A percentile compares a stretch with the other conserved stretches of the same genome.
Evolutionary conservation across 2,113 vertebrate genomes (phyloP).

Genomic region (Lophius piscatorius): DNA sequence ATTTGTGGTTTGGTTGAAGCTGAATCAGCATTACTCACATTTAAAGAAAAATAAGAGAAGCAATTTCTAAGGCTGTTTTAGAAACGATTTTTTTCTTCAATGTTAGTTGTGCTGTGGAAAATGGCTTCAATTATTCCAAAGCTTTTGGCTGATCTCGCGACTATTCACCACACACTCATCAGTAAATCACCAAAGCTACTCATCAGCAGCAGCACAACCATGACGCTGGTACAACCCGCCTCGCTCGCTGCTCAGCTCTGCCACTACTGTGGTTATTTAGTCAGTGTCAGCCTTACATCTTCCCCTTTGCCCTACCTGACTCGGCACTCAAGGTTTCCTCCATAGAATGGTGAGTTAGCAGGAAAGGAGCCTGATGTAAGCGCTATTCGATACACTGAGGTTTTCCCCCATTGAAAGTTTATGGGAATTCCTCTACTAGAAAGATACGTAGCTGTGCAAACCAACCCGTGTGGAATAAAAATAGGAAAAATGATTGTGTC

Average conservation of each 20-base stretch:
- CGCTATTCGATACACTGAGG: constrained; percentile 77
- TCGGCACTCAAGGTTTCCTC: constrained; percentile 67
- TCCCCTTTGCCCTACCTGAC: constrained; percentile 67
- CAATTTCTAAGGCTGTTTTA: constrained; percentile 38
- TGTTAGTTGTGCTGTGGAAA: constrained; percentile 57
- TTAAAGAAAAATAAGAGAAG: constrained; percentile 33
- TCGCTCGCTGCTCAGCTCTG: constrained; percentile 29
- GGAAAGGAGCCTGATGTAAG: constrained; percentile 69
- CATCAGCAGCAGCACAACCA: constrained; percentile 43
- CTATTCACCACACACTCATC: constrained; percentile 55
- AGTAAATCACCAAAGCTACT: constrained; percentile 56
- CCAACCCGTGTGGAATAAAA: constrained; percentile 34
- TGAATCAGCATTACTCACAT: constrained; percentile 39
- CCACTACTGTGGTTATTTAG: constrained; percentile 55
- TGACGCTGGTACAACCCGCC: constrained; percentile 51
- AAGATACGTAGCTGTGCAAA: constrained; percentile 50
- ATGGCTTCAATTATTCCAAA: constrained; percentile 41
- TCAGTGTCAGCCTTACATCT: constrained; percentile 63
- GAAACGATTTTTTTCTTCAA: constrained; percentile 13
- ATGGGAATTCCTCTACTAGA: constrained; percentile 65
- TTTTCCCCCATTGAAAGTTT: constrained; percentile 67
- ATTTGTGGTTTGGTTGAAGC: constrained; percentile 55
- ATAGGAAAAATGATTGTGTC: constrained; percentile 27
- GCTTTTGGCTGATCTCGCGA: constrained; percentile 47
- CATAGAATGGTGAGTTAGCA: constrained; percentile 68